Evolutionary conservation across 64 coral and sea anemone genomes (phyloP).

Genomic region (Actinia equina): DNA sequence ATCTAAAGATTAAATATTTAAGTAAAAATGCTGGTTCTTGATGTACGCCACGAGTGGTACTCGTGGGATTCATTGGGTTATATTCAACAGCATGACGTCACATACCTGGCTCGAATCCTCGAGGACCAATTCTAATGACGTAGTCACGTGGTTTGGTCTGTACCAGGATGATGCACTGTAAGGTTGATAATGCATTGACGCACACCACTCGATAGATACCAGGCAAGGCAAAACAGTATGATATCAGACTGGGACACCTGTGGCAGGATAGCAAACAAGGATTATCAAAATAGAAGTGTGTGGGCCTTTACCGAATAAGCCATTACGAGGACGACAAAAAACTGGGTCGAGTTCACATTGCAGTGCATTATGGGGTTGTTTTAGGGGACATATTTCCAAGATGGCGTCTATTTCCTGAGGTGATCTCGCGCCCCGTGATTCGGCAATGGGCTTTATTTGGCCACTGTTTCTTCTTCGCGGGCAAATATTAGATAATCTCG

Average conservation of each 20-base stretch:
- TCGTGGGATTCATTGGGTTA: too few species aligned
- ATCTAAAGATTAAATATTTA: not conserved
- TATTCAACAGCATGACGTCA: not conserved
- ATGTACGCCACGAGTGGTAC: not conserved
- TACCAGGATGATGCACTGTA: conserved; percentile 24
- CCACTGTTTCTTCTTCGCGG: too few species aligned
- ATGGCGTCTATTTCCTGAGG: too few species aligned
- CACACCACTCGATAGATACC: conserved; percentile 20
- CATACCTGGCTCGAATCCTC: conserved; percentile 40
- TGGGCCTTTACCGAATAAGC: too few species aligned
- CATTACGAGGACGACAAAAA: too few species aligned
- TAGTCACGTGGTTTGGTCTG: conserved; percentile 49
- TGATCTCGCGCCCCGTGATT: too few species aligned
- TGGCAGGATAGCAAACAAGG: not conserved
- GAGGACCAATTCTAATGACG: conserved; percentile 16
- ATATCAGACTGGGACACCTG: not conserved
- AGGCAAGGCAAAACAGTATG: conserved; percentile 33
- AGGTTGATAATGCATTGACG: conserved; percentile 2
- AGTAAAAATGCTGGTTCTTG: too few species aligned
- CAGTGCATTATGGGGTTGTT: too few species aligned
- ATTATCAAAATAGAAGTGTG: not conserved
- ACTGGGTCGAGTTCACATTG: too few species aligned
- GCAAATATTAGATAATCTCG: too few species aligned
- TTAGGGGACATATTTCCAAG: too few species aligned
- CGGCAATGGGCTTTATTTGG: too few species aligned